A percentile compares a stretch with the other conserved stretches of the same genome.
phyloP scores from a whole-genome alignment of 2,888 invertebrate species.

The Heliconius cydno region DNA sequence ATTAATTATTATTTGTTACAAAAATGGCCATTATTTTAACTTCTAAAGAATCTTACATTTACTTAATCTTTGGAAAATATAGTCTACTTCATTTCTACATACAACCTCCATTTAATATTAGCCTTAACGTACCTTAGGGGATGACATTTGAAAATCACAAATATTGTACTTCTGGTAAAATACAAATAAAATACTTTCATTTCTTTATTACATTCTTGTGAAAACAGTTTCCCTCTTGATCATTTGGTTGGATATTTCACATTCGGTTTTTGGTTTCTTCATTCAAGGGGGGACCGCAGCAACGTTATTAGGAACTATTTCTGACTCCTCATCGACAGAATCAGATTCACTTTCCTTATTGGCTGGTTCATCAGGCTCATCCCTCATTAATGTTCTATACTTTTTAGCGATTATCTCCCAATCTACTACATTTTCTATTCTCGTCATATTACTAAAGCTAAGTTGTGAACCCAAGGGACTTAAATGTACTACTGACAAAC shows the following conservation, averaged over 20 bases:
- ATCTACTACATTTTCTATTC: slow-evolving; percentile 95
- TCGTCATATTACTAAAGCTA: slow-evolving; percentile 90
- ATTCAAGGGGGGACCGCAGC: slow-evolving; percentile 71
- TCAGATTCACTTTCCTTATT: slow-evolving; percentile 72
- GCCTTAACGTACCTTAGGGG: neutral
- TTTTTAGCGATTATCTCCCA: slow-evolving; percentile 96
- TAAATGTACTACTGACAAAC: slow-evolving; percentile 90
- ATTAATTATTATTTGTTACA: neutral
- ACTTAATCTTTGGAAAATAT: neutral
- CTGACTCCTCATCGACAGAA: slow-evolving; percentile 72
- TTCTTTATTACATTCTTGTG: neutral
- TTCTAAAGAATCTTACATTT: neutral
- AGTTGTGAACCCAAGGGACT: slow-evolving; percentile 93
- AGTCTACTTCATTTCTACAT: neutral
- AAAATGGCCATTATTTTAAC: neutral
- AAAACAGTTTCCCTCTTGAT: neutral
- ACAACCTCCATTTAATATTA: slow-evolving; percentile 6
- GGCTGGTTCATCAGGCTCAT: slow-evolving; percentile 71
- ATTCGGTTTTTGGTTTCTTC: neutral
- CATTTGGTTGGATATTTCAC: neutral
- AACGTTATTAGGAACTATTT: slow-evolving; percentile 74
- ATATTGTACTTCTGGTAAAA: neutral
- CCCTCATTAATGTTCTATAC: slow-evolving; percentile 88
- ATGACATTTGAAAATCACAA: neutral
- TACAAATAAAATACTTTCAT: neutral